Conservation (phyloP, 2,888 invertebrate genomes). For the Eilema depressum region DNA sequence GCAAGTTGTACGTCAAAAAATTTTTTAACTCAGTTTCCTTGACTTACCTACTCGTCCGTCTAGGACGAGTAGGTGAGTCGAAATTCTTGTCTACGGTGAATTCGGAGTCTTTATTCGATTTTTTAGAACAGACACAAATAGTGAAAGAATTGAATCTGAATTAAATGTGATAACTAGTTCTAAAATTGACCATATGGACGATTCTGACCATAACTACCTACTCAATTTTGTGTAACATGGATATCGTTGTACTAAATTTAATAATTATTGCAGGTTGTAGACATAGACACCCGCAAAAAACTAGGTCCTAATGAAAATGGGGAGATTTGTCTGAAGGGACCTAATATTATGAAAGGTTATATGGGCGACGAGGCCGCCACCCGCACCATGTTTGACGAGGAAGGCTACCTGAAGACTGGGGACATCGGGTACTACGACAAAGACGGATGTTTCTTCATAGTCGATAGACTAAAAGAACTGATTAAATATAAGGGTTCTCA, state of each 20-base stretch:
- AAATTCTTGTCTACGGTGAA: too few species aligned
- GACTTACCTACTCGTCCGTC: too few species aligned
- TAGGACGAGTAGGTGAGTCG: too few species aligned
- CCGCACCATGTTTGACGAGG: constrained; percentile 63
- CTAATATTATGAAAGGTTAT: constrained; percentile 71
- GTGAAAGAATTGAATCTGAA: too few species aligned
- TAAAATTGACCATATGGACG: too few species aligned
- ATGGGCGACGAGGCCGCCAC: constrained; percentile 62
- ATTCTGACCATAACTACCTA: too few species aligned
- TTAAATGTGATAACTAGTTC: too few species aligned
- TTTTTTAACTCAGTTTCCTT: too few species aligned
- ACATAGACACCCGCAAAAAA: constrained; percentile 59
- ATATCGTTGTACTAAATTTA: too few species aligned
- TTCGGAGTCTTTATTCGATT: too few species aligned
- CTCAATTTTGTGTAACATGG: too few species aligned
- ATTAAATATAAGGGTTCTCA: constrained; percentile 82
- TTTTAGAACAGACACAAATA: too few species aligned
- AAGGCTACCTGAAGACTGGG: constrained; percentile 73
- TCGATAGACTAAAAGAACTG: constrained; percentile 74
- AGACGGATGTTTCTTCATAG: constrained; percentile 74
- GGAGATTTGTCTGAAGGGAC: constrained; percentile 71
- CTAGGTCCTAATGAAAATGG: constrained; percentile 64
- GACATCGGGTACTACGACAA: constrained; percentile 75
- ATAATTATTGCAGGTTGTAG: constrained; percentile 77
- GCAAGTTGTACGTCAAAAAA: constrained; percentile 39